A percentile compares a stretch with the other conserved stretches of the same genome.
These are phyloP conservation scores for Zootoca vivipara DNA, from an alignment of 2,113 vertebrate species.

Conservation along the genomic window DNA sequence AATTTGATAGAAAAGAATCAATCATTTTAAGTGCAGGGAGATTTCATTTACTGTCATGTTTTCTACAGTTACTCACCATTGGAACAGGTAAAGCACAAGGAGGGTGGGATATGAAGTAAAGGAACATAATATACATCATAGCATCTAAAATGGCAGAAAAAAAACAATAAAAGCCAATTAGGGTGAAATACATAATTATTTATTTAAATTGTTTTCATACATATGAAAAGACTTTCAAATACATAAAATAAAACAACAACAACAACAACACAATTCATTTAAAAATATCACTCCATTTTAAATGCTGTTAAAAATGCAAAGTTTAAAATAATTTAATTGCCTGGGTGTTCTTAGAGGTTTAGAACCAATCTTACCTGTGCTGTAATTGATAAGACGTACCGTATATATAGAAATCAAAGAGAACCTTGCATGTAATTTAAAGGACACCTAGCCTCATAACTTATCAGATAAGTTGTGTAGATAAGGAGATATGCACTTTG, in stretches of 20 bases:
- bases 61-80: background rate
- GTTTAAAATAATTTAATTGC: background rate
- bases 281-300: no score
- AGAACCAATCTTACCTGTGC: slow-evolving; percentile 30
- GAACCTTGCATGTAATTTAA: slow-evolving; percentile 65
- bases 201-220: background rate
- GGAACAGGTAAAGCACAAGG: background rate
- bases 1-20: slow-evolving; percentile 5
- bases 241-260: no score
- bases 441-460: slow-evolving; percentile 49
- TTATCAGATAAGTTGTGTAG: slow-evolving; percentile 65
- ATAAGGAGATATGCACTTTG: slow-evolving; percentile 62
- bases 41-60: background rate
- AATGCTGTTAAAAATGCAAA: no score
- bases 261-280: no score
- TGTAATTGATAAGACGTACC: slow-evolving; percentile 52
- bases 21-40: background rate
- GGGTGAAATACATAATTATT: background rate
- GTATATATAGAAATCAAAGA: slow-evolving; percentile 58
- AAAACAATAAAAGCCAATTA: background rate
- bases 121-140: background rate
- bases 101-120: no score
- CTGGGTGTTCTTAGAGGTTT: background rate
- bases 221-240: no score
- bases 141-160: background rate